Evolutionary conservation across 1,140 invertebrate species (phyloP).

Genomic region (Bombus confusus): DNA sequence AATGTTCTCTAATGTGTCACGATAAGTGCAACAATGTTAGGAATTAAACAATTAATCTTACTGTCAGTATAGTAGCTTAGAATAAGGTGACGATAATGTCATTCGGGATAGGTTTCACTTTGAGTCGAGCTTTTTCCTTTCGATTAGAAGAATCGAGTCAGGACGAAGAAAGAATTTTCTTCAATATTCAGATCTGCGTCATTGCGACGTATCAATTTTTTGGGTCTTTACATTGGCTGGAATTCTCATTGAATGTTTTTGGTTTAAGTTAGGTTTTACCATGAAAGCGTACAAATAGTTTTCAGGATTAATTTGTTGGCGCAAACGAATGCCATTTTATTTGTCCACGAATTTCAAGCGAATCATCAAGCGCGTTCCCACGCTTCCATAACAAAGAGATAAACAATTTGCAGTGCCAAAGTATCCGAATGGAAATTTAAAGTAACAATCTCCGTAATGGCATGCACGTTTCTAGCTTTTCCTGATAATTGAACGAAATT

Average conservation of each 20-base stretch:
- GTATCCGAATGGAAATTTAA: background rate
- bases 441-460: slow-evolving; percentile 28
- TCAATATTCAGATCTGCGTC: background rate
- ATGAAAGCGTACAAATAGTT: too few species aligned
- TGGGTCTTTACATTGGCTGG: background rate
- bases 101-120: background rate
- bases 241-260: background rate
- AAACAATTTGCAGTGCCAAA: background rate
- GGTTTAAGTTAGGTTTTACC: too few species aligned
- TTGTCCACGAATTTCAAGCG: background rate
- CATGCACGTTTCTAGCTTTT: background rate
- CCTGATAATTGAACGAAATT: slow-evolving; percentile 14
- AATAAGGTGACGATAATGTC: too few species aligned
- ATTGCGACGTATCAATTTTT: background rate
- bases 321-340: background rate
- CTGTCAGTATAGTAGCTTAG: background rate
- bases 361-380: too few species aligned
- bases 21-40: too few species aligned
- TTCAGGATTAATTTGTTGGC: background rate
- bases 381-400: background rate
- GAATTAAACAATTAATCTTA: background rate
- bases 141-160: background rate
- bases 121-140: background rate
- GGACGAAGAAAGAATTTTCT: background rate
- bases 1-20: too few species aligned